These are phyloP conservation scores for Brachyopa scutellaris DNA, from an alignment of 2,888 invertebrate genomes.

Conservation along the genomic window DNA sequence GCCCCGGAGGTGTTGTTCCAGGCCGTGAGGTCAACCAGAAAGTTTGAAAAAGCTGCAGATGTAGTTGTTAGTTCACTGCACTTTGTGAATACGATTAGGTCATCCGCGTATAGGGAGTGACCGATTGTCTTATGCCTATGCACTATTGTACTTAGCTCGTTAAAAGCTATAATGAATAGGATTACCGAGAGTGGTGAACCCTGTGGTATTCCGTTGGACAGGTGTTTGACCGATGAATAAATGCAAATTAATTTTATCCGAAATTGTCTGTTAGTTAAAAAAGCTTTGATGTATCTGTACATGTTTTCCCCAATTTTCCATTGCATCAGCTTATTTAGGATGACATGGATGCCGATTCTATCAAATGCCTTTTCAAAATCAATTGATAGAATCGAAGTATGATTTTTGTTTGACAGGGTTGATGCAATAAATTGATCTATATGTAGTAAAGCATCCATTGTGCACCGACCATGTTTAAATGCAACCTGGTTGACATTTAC, in stretches of 20 bases:
- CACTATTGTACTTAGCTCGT: not conserved
- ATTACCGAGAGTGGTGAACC: not conserved
- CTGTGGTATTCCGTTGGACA: not conserved
- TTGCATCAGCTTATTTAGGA: not conserved
- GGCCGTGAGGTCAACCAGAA: not conserved
- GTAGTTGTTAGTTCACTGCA: not conserved
- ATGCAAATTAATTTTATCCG: not conserved
- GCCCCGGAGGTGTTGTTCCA: not conserved
- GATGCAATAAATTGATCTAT: too few species aligned
- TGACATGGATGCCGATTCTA: not conserved
- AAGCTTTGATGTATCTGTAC: not conserved
- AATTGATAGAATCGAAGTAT: not conserved
- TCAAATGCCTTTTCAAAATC: constrained; percentile 15
- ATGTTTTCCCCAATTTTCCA: not conserved
- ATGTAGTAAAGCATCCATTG: too few species aligned
- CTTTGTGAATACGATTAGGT: not conserved
- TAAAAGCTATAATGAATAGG: not conserved
- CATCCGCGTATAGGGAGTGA: not conserved
- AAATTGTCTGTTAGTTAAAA: not conserved
- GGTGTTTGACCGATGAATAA: too few species aligned
- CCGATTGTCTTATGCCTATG: not conserved
- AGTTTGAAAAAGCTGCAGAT: not conserved
- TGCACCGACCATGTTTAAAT: too few species aligned
- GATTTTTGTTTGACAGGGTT: too few species aligned
- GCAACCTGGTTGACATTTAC: not conserved